Conservation (phyloP, 2,113 vertebrate genomes). For the Dicrurus megarhynchus region DNA sequence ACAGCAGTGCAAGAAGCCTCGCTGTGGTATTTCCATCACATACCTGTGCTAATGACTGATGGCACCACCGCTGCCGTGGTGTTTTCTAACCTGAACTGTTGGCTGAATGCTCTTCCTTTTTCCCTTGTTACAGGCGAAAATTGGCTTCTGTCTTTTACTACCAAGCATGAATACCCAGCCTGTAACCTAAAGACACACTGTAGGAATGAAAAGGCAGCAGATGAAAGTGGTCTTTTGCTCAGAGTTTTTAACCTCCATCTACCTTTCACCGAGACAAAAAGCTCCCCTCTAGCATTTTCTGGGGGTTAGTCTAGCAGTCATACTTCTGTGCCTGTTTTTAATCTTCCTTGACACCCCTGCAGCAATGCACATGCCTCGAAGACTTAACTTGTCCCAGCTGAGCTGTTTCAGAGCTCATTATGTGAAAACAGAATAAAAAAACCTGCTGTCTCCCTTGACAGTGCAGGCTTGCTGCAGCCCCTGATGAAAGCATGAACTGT, state of each 20-base stretch:
- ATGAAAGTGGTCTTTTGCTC: not conserved
- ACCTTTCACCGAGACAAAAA: not conserved
- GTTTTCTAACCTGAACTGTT: not conserved
- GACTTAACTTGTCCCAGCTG: constrained; percentile 24
- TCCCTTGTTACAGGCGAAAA: not conserved
- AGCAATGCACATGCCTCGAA: not conserved
- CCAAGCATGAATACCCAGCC: not conserved
- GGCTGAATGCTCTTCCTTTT: not conserved
- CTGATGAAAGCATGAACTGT: not conserved
- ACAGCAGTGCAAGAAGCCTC: not conserved
- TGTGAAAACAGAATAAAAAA: constrained; percentile 14
- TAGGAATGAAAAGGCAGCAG: not conserved
- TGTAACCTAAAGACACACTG: not conserved
- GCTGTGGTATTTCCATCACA: not conserved
- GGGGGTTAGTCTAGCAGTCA: not conserved
- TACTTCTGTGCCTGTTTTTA: constrained; percentile 25
- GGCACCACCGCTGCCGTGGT: accelerated
- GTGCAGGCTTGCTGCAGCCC: not conserved
- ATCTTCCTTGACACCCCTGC: constrained; percentile 35
- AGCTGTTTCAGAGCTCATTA: not conserved
- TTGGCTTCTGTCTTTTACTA: not conserved
- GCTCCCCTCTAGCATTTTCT: not conserved
- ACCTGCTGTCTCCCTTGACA: not conserved
- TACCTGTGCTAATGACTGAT: not conserved
- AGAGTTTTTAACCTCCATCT: not conserved